These are phyloP conservation scores for Euleptes europaea DNA, from an alignment of 2,113 vertebrate genomes.

Conservation along the genomic window DNA sequence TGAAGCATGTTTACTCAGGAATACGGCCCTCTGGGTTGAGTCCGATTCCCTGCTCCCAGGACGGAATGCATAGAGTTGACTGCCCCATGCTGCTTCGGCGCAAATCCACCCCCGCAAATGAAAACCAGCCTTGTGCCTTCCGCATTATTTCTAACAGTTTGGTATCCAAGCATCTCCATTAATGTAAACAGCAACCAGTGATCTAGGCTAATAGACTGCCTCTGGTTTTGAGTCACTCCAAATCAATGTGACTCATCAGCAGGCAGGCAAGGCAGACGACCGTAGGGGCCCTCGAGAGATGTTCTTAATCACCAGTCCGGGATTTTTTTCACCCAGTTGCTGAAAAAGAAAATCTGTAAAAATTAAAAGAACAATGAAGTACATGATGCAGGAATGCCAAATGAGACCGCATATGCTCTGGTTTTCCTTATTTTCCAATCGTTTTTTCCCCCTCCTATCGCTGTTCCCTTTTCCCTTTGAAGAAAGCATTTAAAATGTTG, in stretches of 20 bases:
- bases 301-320: conserved; percentile 51
- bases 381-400: background rate
- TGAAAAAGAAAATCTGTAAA: conserved; percentile 49
- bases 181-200: conserved; percentile 60
- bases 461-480: background rate
- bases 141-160: conserved; percentile 55
- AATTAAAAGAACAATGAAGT: conserved; percentile 58
- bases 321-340: conserved; percentile 63
- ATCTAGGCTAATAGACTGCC: conserved; percentile 60
- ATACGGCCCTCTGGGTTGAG: background rate
- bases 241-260: conserved; percentile 63
- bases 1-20: background rate
- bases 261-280: conserved; percentile 54
- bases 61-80: background rate
- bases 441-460: background rate
- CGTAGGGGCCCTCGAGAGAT: conserved; percentile 51
- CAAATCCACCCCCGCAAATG: background rate
- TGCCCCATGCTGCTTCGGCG: background rate
- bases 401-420: background rate
- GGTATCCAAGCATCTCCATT: conserved; percentile 59
- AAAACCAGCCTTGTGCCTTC: conserved; percentile 39
- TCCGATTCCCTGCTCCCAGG: background rate
- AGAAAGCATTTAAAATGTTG: background rate
- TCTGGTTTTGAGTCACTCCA: conserved; percentile 62
- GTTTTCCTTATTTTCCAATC: background rate